Evolutionary conservation across 2,888 invertebrate species (phyloP).

Genomic region (Anthophora plumipes): DNA sequence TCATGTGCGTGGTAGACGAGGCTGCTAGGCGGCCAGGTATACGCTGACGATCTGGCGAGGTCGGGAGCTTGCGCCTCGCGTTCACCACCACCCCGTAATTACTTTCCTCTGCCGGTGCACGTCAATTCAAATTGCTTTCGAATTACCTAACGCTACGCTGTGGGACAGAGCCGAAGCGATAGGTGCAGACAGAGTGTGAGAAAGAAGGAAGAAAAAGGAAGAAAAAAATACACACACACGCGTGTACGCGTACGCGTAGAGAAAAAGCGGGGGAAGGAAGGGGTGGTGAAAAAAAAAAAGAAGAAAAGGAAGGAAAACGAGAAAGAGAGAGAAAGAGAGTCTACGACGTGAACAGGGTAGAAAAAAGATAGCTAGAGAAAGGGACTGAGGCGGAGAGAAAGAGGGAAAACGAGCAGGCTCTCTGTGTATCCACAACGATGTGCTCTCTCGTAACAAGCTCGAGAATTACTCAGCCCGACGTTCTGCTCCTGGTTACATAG

Average conservation of each 20-base stretch:
- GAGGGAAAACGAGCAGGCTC: slow-evolving; percentile 21
- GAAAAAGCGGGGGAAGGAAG: neutral
- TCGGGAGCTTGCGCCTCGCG: slow-evolving; percentile 66
- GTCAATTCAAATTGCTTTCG: slow-evolving; percentile 82
- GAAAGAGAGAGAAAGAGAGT: neutral
- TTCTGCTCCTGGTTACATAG: slow-evolving; percentile 57
- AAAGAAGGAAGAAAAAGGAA: neutral
- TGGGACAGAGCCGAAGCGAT: slow-evolving; percentile 42
- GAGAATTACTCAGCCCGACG: slow-evolving; percentile 62
- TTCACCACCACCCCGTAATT: slow-evolving; percentile 77
- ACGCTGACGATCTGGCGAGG: slow-evolving; percentile 51
- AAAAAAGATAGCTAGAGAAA: neutral
- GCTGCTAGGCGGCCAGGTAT: slow-evolving; percentile 26
- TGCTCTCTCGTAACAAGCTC: slow-evolving; percentile 63
- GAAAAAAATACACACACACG: neutral
- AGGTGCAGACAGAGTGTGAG: slow-evolving; percentile 47
- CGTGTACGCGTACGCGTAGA: neutral
- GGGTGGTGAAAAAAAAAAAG: neutral
- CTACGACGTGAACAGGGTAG: neutral
- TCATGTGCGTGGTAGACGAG: slow-evolving; percentile 22
- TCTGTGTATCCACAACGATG: slow-evolving; percentile 43
- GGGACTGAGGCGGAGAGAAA: neutral
- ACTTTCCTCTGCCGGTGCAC: slow-evolving; percentile 79
- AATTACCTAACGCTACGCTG: slow-evolving; percentile 76
- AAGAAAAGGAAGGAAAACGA: neutral